phyloP scores from a whole-genome alignment of 1,140 invertebrate species.

The Papilio xuthus region DNA sequence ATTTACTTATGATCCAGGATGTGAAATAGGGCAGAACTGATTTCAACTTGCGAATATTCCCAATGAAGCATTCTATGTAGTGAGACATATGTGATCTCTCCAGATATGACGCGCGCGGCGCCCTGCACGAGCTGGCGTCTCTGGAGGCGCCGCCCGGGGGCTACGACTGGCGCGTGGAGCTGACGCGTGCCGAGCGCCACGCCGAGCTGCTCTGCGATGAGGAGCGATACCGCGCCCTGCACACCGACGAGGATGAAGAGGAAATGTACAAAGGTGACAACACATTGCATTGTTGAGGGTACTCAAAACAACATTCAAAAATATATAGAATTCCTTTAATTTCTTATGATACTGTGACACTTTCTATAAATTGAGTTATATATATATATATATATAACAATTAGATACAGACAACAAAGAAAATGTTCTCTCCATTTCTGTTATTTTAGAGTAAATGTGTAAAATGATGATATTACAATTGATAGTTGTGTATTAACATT shows the following conservation, averaged over 20 bases:
- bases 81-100: constrained; percentile 57
- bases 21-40: constrained; percentile 13
- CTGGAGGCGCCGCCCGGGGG: constrained; percentile 89
- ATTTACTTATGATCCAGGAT: background rate
- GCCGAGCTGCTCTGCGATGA: constrained; percentile 94
- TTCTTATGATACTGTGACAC: no score
- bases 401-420: no score
- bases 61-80: constrained; percentile 15
- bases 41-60: background rate
- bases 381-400: no score
- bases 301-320: no score
- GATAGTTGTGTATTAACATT: constrained; percentile 37
- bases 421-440: no score
- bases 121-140: constrained; percentile 89
- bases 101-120: constrained; percentile 97
- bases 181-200: constrained; percentile 90
- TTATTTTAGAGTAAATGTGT: no score
- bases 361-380: no score
- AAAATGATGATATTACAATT: constrained; percentile 1
- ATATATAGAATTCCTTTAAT: no score
- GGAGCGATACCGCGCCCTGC: constrained; percentile 93
- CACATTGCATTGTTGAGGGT: background rate
- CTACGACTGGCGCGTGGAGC: constrained; percentile 85
- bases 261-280: constrained; percentile 89
- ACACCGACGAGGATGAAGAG: constrained; percentile 93